Base-by-base conservation (phyloP, 1,140 invertebrate species). In the Bicyclus anynana region DNA sequence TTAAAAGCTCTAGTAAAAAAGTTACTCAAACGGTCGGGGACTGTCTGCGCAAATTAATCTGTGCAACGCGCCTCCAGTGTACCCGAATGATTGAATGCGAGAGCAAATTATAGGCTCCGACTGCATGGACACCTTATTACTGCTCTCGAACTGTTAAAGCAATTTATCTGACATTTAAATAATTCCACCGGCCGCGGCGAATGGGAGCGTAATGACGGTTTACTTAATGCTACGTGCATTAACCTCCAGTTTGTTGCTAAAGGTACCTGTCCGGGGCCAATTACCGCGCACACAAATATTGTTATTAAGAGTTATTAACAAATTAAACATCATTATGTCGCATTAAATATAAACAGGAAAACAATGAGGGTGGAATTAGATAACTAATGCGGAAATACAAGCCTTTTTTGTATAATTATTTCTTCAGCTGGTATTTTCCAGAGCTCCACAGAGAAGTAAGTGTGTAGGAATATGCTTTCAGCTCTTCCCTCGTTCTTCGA, bases 91-190 rank as follows among this genome's bases (percentile, higher is more conserved):
- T 84, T 85, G 84, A 84, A 85, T 82, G 81, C 77, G 67, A 76
- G 73, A 65, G 70, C 67, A 85, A 87, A 87, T 87, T 85, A 80
- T 65, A 82, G 75, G 66, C 69, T 67, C 65, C 55, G 53, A 62
- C 62, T 78, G 70, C 69, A 70, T 78, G 81, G 74, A 85, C 80
- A 84, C 80, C 82, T 87, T 85, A 87, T 87, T 87, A 85, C 77
- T 58, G 74, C 74, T 74, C 77, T 75, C 74, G 67, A 81, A 79
- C 81, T 83, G 81, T 84, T 85, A 80, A 83, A 75, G 84, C 75
- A 85, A 85, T 85, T 84, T 84, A 85, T 57, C 84, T 83, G 81
- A 87, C 82, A 83, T 87, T 87, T 85, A 87, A 87, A 85, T 85
- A 85, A 84, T 87, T 80, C 72, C 71, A 54, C 75, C 14, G 52